Evolutionary conservation across 2,113 vertebrate species (phyloP).

Genomic region (Pterocles gutturalis): DNA sequence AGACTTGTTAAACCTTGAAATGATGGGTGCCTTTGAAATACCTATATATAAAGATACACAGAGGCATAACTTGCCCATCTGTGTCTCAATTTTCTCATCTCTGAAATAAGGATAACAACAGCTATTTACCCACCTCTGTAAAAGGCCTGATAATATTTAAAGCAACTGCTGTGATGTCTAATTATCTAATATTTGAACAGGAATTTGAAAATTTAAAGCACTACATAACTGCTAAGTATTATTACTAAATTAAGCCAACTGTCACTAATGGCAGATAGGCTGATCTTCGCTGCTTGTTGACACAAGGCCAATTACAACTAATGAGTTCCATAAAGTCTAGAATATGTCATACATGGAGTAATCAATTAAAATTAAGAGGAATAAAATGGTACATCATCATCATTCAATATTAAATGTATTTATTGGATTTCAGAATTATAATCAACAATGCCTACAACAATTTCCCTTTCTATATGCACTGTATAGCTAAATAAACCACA

Average conservation of each 20-base stretch:
- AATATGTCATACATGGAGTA: neutral
- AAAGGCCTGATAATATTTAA: slow-evolving; percentile 48
- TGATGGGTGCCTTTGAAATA: neutral
- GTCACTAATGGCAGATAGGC: slow-evolving; percentile 39
- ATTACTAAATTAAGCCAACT: slow-evolving; percentile 59
- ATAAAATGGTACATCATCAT: neutral
- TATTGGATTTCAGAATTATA: slow-evolving; percentile 42
- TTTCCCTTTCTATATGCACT: slow-evolving; percentile 23
- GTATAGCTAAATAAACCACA: slow-evolving; percentile 5
- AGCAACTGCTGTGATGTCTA: slow-evolving; percentile 45
- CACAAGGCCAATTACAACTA: slow-evolving; percentile 48
- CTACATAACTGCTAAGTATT: slow-evolving; percentile 44
- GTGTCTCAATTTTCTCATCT: neutral
- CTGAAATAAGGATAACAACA: neutral
- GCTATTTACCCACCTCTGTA: slow-evolving; percentile 45
- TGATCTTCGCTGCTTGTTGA: slow-evolving; percentile 43
- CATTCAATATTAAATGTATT: slow-evolving; percentile 44
- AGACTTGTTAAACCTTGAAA: neutral
- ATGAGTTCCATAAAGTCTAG: slow-evolving; percentile 49
- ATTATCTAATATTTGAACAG: slow-evolving; percentile 65
- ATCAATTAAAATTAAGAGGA: slow-evolving; percentile 36
- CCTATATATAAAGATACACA: neutral
- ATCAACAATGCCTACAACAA: slow-evolving; percentile 40
- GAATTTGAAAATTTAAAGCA: slow-evolving; percentile 39
- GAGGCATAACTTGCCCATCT: neutral